Conservation (phyloP, 1,140 invertebrate species). For the Xylocopa sonorina region DNA sequence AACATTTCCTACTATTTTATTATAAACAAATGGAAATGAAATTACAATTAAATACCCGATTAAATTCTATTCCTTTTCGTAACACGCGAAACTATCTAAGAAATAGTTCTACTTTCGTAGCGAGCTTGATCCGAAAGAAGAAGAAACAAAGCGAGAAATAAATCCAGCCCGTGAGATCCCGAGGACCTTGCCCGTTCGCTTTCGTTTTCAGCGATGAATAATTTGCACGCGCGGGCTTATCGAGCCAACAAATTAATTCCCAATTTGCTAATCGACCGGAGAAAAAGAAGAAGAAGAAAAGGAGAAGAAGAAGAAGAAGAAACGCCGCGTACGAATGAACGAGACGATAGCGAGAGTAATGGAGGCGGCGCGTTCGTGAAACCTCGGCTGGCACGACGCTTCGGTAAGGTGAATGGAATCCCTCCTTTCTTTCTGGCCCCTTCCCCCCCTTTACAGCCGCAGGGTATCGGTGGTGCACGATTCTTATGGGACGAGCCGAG, state of each 20-base stretch:
- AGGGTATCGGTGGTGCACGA: neutral
- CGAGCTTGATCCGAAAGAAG: too few species aligned
- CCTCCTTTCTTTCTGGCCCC: too few species aligned
- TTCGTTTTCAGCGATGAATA: conserved; percentile 9
- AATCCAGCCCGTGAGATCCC: neutral
- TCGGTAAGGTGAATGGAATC: conserved; percentile 49
- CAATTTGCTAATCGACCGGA: conserved; percentile 36
- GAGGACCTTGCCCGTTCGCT: neutral
- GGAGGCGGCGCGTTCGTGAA: conserved; percentile 39
- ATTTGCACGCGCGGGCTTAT: conserved; percentile 16
- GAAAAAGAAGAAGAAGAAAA: neutral
- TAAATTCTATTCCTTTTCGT: too few species aligned
- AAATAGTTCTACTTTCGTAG: neutral
- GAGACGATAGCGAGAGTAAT: conserved; percentile 49
- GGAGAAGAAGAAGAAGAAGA: neutral
- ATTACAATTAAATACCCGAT: neutral
- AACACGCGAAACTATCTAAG: neutral
- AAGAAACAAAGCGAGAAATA: neutral
- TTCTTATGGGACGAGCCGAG: conserved; percentile 34
- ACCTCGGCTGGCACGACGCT: conserved; percentile 24
- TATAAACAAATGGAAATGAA: neutral
- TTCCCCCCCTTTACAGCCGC: neutral
- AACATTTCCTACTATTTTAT: neutral
- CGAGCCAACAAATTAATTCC: conserved; percentile 23
- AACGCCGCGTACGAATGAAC: conserved; percentile 8